Conservation (phyloP, 1,140 invertebrate species). For the Aphis gossypii region DNA sequence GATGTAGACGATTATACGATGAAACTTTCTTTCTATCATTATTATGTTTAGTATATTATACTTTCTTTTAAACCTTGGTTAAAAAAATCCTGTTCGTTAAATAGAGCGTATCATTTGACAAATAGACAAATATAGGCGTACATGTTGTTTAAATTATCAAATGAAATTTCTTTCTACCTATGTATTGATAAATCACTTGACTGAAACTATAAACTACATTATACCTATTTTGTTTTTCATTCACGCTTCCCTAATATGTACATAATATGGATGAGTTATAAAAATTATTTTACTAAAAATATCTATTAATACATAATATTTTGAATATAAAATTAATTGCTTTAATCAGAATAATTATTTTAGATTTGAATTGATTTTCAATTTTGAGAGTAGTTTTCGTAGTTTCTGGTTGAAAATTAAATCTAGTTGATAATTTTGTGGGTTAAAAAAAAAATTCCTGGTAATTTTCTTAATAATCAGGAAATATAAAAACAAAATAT, state of each 20-base stretch:
- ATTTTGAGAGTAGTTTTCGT: too few relatives aligned
- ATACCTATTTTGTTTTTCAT: neutral
- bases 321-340: neutral
- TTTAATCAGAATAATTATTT: neutral
- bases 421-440: too few relatives aligned
- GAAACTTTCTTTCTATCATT: neutral
- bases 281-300: neutral
- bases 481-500: too few relatives aligned
- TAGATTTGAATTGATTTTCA: too few relatives aligned
- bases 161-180: neutral
- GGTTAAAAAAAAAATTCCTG: too few relatives aligned
- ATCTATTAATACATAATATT: neutral
- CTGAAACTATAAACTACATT: neutral
- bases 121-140: neutral
- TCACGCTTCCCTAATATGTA: neutral
- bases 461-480: too few relatives aligned
- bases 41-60: neutral
- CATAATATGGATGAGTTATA: neutral
- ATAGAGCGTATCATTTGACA: constrained; percentile 23
- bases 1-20: neutral
- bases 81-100: neutral
- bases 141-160: neutral
- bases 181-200: neutral
- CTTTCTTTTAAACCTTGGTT: neutral
- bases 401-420: too few relatives aligned